Percentiles rank a stretch among this genome's conserved stretches.
These are phyloP conservation scores for Pagrus major DNA, from an alignment of 2,113 vertebrate genomes.

Conservation along the genomic window DNA sequence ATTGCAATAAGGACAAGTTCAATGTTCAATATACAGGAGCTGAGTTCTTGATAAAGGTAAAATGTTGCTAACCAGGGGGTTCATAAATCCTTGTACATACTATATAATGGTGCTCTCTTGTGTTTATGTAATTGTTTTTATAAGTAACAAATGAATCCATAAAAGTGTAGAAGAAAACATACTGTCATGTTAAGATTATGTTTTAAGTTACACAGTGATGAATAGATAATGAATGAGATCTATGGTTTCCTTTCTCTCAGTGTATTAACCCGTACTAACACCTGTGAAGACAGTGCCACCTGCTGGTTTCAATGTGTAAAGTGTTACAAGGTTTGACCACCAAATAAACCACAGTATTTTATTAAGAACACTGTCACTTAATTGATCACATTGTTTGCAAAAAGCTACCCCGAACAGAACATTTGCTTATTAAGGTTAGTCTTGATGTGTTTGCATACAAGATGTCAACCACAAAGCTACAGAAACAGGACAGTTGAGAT, in stretches of 20 bases:
- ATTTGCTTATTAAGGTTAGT: neutral
- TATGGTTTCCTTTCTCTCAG: neutral
- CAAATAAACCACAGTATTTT: constrained; percentile 53
- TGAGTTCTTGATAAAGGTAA: too few species aligned
- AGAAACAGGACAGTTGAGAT: constrained; percentile 32
- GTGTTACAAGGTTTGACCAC: neutral
- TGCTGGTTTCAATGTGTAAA: constrained; percentile 64
- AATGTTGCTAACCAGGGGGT: neutral
- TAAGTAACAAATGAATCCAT: neutral
- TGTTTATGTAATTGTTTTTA: constrained; percentile 31
- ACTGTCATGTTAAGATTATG: neutral
- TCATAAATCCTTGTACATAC: neutral
- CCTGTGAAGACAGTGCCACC: constrained; percentile 63
- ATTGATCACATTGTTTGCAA: constrained; percentile 21
- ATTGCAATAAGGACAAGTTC: too few species aligned
- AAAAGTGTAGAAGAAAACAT: neutral
- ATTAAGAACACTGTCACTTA: constrained; percentile 27
- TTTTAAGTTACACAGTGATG: constrained; percentile 9
- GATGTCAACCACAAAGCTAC: neutral
- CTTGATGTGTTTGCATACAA: neutral
- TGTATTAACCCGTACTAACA: constrained; percentile 41
- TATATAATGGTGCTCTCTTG: neutral
- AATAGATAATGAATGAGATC: constrained; percentile 8
- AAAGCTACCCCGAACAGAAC: neutral
- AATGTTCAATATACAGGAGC: too few species aligned